Conservation (phyloP, 2,113 vertebrate species). For the Isurus oxyrinchus region DNA sequence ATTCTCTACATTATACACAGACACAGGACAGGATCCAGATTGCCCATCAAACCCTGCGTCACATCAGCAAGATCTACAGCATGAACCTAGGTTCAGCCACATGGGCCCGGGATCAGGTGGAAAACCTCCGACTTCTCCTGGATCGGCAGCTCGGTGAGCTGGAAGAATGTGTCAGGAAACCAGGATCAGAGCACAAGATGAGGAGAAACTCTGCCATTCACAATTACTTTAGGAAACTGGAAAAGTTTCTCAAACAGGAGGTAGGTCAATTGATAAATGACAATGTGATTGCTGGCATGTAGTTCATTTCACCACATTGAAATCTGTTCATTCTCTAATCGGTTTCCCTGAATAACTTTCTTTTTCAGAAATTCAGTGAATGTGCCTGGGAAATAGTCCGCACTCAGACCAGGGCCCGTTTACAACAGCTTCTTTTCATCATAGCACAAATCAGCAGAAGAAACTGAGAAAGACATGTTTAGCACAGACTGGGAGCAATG, state of each 20-base stretch:
- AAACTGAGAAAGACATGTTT: neutral
- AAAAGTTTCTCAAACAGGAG: slow-evolving; percentile 8
- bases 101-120: neutral
- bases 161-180: neutral
- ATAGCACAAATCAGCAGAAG: neutral
- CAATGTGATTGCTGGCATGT: neutral
- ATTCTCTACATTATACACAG: neutral
- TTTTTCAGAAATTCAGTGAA: neutral
- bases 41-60: neutral
- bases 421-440: neutral
- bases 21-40: neutral
- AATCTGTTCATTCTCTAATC: neutral
- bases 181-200: too few relatives aligned
- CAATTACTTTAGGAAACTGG: neutral
- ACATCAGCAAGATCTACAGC: slow-evolving; percentile 19
- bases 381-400: slow-evolving; percentile 29
- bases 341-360: neutral
- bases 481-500: neutral
- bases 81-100: neutral
- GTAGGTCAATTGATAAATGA: neutral
- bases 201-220: neutral
- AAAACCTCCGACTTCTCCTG: neutral
- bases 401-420: neutral
- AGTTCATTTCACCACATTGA: neutral
- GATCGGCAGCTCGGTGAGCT: too few relatives aligned